Base-by-base conservation (phyloP, 2,888 invertebrate species). In the Shargacucullia verbasci region DNA sequence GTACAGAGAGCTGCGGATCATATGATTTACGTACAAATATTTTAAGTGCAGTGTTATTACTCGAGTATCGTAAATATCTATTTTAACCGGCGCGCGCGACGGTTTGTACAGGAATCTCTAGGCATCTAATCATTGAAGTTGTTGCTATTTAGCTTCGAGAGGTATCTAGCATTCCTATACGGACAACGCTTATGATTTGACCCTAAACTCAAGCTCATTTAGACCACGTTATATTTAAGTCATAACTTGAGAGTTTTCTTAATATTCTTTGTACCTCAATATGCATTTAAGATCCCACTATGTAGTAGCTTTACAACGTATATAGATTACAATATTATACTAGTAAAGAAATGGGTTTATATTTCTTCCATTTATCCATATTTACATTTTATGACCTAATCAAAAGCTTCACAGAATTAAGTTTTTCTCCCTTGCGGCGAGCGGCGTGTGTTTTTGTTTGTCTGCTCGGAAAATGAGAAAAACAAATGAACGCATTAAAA, bases 401-500 rank as follows among this genome's bases (percentile, higher is more conserved):
- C 41, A 37, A 43, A n/a, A 54, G 13, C 45, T 12, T 15, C n/a
- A 0, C 15, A 9, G 27, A 60, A 39, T 46, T 38, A 35, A 10
- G 33, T 38, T 64, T 38, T 38, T 35, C 38, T 39, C 14, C 47
- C 27, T 15, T 20, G 40, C 14, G 15, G 45, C n/a, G 43, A 25
- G 46, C 57, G 34, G 37, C 35, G 37, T 61, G 57, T 56, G 20
- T 59, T 57, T 47, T 44, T 58, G 43, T 52, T 53, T 54, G 29
- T 39, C 43, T 45, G 27, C 4, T 35, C 38, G 29, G 25, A 47
- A 58, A 29, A 49, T 41, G 15, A 34, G 38, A 61, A 76, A 78
- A 78, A 76, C 58, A 79, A 78, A 79, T 61, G 39, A 70, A 57
- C 64, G 70, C 64, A 82, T 83, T 82, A 73, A 76, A 79, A 78